These are phyloP conservation scores for Heliconius hermathena DNA, from an alignment of 1,140 invertebrate species.

Conservation along the genomic window DNA sequence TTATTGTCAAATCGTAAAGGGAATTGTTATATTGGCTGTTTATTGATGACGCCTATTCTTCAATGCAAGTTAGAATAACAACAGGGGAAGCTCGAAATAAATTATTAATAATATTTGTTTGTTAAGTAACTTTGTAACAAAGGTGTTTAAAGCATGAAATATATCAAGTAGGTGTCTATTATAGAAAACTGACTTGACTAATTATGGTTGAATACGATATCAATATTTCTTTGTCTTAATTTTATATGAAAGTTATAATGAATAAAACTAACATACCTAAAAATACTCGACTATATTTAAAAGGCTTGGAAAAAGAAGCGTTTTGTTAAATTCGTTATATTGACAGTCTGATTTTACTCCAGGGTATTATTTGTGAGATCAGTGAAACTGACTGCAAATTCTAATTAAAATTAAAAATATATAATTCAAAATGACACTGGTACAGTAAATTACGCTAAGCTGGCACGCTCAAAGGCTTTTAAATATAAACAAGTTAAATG, in stretches of 20 bases:
- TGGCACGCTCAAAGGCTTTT: background rate
- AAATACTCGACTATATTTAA: too few relatives aligned
- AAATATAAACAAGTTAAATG: background rate
- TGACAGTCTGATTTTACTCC: too few relatives aligned
- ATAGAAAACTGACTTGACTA: background rate
- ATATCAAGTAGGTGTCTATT: background rate
- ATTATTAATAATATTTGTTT: conserved; percentile 38
- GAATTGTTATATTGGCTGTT: conserved; percentile 45
- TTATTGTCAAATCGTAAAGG: conserved; percentile 44
- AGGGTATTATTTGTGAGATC: too few relatives aligned
- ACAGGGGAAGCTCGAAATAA: conserved; percentile 33
- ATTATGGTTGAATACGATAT: too few relatives aligned
- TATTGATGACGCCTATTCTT: conserved; percentile 53
- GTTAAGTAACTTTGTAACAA: conserved; percentile 13
- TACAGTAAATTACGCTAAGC: background rate
- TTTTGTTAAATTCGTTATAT: too few relatives aligned
- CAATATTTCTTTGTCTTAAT: too few relatives aligned
- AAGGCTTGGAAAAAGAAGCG: too few relatives aligned
- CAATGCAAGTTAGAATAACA: conserved; percentile 45
- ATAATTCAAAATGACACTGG: too few relatives aligned
- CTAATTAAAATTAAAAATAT: too few relatives aligned
- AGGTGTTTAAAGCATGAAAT: conserved; percentile 20
- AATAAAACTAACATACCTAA: too few relatives aligned
- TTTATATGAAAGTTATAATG: too few relatives aligned
- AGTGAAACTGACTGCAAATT: too few relatives aligned